Evolutionary conservation across 2,797 vertebrate species (phyloP).

Genomic region (Margarornis squamiger): DNA sequence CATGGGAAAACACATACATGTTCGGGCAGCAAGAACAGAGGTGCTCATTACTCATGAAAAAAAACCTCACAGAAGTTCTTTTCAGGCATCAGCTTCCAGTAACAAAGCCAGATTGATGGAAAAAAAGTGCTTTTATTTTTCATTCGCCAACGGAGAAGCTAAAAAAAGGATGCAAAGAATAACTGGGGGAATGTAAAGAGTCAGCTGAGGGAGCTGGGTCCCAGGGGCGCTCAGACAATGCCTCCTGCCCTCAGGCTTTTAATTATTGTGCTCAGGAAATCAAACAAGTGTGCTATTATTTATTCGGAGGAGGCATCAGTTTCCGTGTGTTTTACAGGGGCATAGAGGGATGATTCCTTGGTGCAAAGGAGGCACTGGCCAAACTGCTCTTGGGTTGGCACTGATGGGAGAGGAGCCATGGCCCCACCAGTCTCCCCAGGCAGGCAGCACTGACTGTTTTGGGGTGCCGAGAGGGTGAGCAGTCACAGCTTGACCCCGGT

Average conservation of each 20-base stretch:
- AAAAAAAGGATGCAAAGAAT: conserved; percentile 23
- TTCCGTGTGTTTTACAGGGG: conserved; percentile 1
- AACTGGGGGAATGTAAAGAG: conserved; percentile 49
- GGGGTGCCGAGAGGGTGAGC: background rate
- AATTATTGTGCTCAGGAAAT: conserved; percentile 59
- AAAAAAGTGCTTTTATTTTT: conserved; percentile 68
- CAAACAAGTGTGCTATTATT: conserved; percentile 68
- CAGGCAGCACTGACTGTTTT: background rate
- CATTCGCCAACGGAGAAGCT: conserved; percentile 35
- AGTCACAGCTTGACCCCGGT: fast-evolving
- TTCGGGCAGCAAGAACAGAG: conserved; percentile 27
- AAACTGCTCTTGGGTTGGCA: background rate
- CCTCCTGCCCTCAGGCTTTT: conserved; percentile 49
- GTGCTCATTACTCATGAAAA: conserved; percentile 54
- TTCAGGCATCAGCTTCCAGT: conserved; percentile 64
- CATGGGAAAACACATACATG: conserved; percentile 64
- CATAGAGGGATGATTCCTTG: background rate
- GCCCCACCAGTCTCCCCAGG: background rate
- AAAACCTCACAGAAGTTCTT: conserved; percentile 58
- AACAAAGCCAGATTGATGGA: conserved; percentile 61
- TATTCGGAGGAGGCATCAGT: conserved; percentile 37
- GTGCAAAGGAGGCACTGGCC: background rate
- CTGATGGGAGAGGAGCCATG: fast-evolving
- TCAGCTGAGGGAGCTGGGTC: conserved; percentile 59
- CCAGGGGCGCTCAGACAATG: conserved; percentile 39